Percentiles rank a stretch among this genome's conserved stretches.
Conservation (phyloP, 2,797 vertebrate species). For the Thalassophryne amazonica region DNA sequence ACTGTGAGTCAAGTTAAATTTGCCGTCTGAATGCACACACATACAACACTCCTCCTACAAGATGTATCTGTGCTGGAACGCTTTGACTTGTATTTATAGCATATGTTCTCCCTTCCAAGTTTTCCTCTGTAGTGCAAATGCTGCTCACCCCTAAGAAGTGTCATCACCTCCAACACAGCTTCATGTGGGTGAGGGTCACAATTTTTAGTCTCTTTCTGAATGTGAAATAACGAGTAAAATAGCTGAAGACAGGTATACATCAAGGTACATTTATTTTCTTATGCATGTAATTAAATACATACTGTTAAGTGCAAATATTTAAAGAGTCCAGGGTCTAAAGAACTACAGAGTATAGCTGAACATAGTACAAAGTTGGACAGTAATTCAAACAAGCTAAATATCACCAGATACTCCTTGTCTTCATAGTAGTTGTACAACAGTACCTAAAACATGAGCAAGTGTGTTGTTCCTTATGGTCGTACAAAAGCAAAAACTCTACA, state of each 20-base stretch:
- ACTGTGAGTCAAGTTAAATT: conserved; percentile 54
- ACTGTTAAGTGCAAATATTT: conserved; percentile 96
- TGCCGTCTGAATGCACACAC: neutral
- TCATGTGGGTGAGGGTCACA: conserved; percentile 1
- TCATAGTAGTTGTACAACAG: conserved; percentile 88
- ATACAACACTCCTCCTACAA: conserved; percentile 10
- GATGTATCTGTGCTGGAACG: conserved; percentile 32
- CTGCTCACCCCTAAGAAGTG: neutral
- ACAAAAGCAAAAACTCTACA: conserved; percentile 92
- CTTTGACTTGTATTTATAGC: conserved; percentile 58
- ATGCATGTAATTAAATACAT: conserved; percentile 98
- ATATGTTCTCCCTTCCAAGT: conserved; percentile 27
- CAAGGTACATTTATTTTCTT: conserved; percentile 99
- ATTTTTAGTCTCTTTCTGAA: conserved; percentile 2
- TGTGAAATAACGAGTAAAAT: conserved; percentile 28
- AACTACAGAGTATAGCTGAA: conserved; percentile 95
- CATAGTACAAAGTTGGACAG: conserved; percentile 96
- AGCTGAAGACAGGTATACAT: conserved; percentile 74
- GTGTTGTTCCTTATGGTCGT: conserved; percentile 86
- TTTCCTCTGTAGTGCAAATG: neutral
- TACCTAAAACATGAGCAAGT: conserved; percentile 89
- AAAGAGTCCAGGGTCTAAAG: conserved; percentile 91
- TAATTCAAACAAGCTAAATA: conserved; percentile 90
- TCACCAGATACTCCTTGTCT: conserved; percentile 85
- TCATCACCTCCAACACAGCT: conserved; percentile 41